Evolutionary conservation across 2,888 invertebrate species (phyloP).

Genomic region (Caenorhabditis sinica): DNA sequence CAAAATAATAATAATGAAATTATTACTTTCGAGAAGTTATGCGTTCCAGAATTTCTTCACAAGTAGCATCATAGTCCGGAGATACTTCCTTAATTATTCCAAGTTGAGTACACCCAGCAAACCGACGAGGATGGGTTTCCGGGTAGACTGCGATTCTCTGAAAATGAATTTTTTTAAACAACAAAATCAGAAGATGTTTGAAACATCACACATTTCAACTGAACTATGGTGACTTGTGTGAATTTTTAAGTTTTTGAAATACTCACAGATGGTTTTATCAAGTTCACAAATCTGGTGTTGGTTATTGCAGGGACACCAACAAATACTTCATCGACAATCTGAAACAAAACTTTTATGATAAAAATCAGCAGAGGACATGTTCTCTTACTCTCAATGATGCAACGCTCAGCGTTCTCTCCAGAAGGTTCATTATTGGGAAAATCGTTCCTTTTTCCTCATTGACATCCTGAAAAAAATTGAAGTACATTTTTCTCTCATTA

Average conservation of each 20-base stretch:
- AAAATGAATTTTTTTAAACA: background rate
- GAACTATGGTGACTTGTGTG: no score
- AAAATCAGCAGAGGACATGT: background rate
- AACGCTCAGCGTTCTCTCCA: conserved; percentile 96
- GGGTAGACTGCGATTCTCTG: conserved; percentile 42
- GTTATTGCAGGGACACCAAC: conserved; percentile 98
- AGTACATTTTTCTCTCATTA: background rate
- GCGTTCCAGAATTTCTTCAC: conserved; percentile 94
- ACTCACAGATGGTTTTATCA: conserved; percentile 87
- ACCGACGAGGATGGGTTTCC: conserved; percentile 46
- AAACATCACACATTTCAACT: no score
- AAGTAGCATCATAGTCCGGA: conserved; percentile 94
- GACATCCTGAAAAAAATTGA: conserved; percentile 71
- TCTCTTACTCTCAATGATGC: conserved; percentile 89
- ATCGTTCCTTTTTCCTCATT: conserved; percentile 88
- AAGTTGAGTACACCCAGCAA: conserved; percentile 29
- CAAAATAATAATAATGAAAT: background rate
- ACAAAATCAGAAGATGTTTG: background rate
- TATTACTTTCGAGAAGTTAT: conserved; percentile 91
- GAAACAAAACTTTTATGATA: conserved; percentile 73
- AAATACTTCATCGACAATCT: conserved; percentile 98
- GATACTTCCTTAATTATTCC: conserved; percentile 85
- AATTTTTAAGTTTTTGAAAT: background rate
- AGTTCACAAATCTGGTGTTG: conserved; percentile 93
- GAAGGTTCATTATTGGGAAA: conserved; percentile 99